A percentile compares a stretch with the other conserved stretches of the same genome.
Evolutionary conservation across 2,797 vertebrate species (phyloP).

Genomic region (Spinus pinus): DNA sequence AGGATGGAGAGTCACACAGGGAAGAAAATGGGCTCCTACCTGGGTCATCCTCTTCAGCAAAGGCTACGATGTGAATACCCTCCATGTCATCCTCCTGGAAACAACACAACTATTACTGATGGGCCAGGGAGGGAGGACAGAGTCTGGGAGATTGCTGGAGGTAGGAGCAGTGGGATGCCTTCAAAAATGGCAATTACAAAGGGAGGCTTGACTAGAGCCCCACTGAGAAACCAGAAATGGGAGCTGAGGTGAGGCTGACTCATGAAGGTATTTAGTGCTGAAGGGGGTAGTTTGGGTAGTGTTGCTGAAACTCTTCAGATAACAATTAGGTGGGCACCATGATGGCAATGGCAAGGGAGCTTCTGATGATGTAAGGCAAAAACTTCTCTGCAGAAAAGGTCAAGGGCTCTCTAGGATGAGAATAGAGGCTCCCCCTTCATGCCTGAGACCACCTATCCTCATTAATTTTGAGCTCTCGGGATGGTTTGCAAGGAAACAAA

Average conservation of each 20-base stretch:
- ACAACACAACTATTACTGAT: not conserved
- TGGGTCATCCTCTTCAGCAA: slow-evolving; percentile 95
- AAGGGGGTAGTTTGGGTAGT: not conserved
- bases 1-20: not conserved
- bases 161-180: not conserved
- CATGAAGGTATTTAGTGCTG: not conserved
- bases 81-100: slow-evolving; percentile 93
- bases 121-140: not conserved
- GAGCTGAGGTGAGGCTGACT: not conserved
- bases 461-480: not conserved
- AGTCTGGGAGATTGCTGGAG: not conserved
- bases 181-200: not conserved
- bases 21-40: slow-evolving; percentile 74
- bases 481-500: not conserved
- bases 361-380: not conserved
- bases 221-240: not conserved
- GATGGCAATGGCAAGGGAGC: not conserved
- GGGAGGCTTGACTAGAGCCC: not conserved
- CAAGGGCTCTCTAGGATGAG: not conserved
- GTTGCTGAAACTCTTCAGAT: not conserved
- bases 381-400: not conserved
- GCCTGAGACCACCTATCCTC: not conserved
- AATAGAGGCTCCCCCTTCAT: not conserved
- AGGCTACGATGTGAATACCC: slow-evolving; percentile 96
- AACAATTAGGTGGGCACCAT: not conserved